Percentiles rank a stretch among this genome's conserved stretches.
Evolutionary conservation across 2,797 vertebrate species (phyloP).

Genomic region (Crenichthys baileyi): DNA sequence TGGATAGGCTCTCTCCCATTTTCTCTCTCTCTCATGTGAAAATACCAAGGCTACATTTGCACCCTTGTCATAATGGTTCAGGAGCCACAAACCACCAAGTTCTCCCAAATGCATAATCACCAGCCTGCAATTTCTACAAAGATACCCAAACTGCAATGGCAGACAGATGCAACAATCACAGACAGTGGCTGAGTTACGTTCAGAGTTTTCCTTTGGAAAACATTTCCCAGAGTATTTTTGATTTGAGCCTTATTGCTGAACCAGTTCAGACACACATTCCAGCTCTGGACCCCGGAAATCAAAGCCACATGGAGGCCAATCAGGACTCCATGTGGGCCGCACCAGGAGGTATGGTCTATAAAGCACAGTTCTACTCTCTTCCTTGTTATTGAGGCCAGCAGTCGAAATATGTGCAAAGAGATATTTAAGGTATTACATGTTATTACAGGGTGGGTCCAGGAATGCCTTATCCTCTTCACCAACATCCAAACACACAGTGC

Average conservation of each 20-base stretch:
- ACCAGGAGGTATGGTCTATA: constrained; percentile 29
- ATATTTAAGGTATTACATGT: background rate
- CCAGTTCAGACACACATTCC: constrained; percentile 71
- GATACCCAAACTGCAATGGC: constrained; percentile 11
- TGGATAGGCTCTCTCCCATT: constrained; percentile 40
- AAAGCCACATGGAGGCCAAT: constrained; percentile 68
- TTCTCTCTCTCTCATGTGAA: constrained; percentile 42
- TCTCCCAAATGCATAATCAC: constrained; percentile 65
- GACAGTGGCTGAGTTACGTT: background rate
- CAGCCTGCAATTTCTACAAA: constrained; percentile 22
- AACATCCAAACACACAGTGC: constrained; percentile 7
- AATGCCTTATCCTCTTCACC: constrained; percentile 20
- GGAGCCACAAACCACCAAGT: constrained; percentile 39
- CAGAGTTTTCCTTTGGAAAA: background rate
- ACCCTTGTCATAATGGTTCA: constrained; percentile 55
- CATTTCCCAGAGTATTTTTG: constrained; percentile 20
- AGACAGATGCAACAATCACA: constrained; percentile 11
- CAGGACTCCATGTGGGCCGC: constrained; percentile 37
- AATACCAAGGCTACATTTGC: constrained; percentile 68
- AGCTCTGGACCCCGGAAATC: constrained; percentile 64
- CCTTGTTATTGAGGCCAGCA: background rate
- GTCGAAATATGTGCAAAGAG: background rate
- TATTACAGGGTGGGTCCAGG: constrained; percentile 10
- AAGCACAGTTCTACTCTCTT: background rate
- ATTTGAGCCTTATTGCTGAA: constrained; percentile 65